Base-by-base conservation (phyloP, 1,140 invertebrate species). In the Halictus rubicundus region DNA sequence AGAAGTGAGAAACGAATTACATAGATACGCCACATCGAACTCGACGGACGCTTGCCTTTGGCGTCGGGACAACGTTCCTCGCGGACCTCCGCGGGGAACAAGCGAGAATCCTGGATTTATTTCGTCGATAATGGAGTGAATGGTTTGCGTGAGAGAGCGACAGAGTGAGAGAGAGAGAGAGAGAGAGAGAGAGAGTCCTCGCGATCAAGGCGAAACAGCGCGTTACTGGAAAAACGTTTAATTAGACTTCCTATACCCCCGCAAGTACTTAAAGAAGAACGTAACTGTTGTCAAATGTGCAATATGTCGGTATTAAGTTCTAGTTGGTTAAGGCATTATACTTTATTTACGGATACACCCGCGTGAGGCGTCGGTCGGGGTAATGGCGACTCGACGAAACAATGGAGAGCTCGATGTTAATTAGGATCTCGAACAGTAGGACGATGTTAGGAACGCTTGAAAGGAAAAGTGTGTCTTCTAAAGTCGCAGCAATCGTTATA, bases 231-330 rank as follows among this genome's bases (percentile, higher is more conserved):
- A 14, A 81, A 83, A 87, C 80, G 84, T 85, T 87, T 89, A n/a
- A 86, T 86, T 87, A 86, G 81, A 89, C 87, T 91, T 92, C 90
- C 89, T 92, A 90, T 92, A 92, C 87, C 87, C 87, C 60, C 60
- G 7, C 54, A 88, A 90, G 90, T 92, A 92, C 91, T 93, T 92
- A 91, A 89, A 57, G 73, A 75, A 91, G 85, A 92, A 63, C 88
- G 88, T 92, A 92, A 93, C 88, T 93, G 92, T 92, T 93, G 91
- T 93, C 91, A 91, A 92, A 93, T 92, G 92, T 93, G 92, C 92
- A 93, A 93, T 93, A 93, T 92, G 92, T 92, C 83, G 89, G 87
- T 89, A 89, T 92, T 52, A 91, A 93, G 89, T 91, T 92, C 80
- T 91, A 91, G 85, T 63, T 68, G 46, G 64, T 65, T 92, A 92